Percentiles rank a stretch among this genome's conserved stretches.
These are phyloP conservation scores for Hypocryptadius cinnamomeus DNA, from an alignment of 2,113 vertebrate genomes.

Conservation along the genomic window DNA sequence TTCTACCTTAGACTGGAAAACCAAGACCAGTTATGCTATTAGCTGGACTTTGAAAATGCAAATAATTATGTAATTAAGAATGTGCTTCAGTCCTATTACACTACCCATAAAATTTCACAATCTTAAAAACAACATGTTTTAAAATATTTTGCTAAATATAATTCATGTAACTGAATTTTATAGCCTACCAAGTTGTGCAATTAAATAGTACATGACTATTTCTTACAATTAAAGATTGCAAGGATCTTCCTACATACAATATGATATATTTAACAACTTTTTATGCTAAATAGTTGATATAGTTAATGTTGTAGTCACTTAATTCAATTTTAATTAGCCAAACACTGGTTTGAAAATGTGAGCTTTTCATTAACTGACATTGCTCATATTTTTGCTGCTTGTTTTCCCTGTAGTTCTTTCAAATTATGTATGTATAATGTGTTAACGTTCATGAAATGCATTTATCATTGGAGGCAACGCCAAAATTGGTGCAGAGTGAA, in stretches of 20 bases:
- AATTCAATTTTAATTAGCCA: conserved; percentile 75
- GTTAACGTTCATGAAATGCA: neutral
- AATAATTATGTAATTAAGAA: conserved; percentile 76
- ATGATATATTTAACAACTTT: conserved; percentile 75
- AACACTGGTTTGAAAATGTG: conserved; percentile 69
- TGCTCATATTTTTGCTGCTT: conserved; percentile 53
- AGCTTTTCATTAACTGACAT: conserved; percentile 61
- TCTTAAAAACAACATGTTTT: conserved; percentile 69
- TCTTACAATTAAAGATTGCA: conserved; percentile 72
- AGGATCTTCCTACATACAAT: conserved; percentile 59
- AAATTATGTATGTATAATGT: conserved; percentile 27
- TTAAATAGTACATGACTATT: conserved; percentile 70
- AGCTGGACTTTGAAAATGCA: conserved; percentile 71
- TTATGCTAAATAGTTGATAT: conserved; percentile 71
- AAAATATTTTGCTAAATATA: conserved; percentile 76
- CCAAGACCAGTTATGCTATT: conserved; percentile 47
- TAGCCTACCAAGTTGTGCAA: conserved; percentile 68
- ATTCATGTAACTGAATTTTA: conserved; percentile 72
- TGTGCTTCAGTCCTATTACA: conserved; percentile 65
- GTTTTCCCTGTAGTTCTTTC: conserved; percentile 54
- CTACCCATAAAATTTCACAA: conserved; percentile 66
- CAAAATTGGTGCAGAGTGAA: conserved; percentile 16
- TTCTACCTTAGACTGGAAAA: conserved; percentile 56
- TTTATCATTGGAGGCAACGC: conserved; percentile 15
- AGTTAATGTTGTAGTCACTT: conserved; percentile 70